Conservation (phyloP, 2,797 vertebrate species). For the Myotis daubentonii region DNA sequence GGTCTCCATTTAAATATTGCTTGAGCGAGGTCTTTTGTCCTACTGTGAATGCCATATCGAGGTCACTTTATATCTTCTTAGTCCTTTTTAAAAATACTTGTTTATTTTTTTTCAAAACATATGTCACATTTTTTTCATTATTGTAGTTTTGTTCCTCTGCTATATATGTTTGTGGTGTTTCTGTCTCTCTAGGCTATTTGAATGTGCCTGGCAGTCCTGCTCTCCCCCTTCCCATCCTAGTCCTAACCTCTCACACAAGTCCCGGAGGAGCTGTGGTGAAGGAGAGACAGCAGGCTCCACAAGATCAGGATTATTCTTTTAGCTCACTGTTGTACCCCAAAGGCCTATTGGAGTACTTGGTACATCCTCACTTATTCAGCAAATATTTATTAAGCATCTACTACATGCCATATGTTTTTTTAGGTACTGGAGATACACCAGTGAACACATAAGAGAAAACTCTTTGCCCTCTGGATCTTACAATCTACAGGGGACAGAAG, state of each 20-base stretch:
- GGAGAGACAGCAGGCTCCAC: neutral
- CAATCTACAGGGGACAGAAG: neutral
- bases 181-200: neutral
- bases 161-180: neutral
- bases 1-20: neutral
- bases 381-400: neutral
- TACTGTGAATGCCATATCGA: neutral
- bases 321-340: neutral
- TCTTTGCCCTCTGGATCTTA: neutral
- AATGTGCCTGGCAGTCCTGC: too few species aligned
- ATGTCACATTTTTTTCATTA: neutral
- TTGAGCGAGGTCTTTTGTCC: neutral
- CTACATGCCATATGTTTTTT: neutral
- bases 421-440: neutral
- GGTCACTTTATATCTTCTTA: neutral
- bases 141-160: constrained; percentile 18
- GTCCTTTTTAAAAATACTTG: neutral
- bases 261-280: neutral
- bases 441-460: neutral
- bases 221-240: neutral
- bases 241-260: neutral
- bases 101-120: neutral
- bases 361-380: neutral
- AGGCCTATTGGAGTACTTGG: neutral
- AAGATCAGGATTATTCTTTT: neutral